Percentiles rank a stretch among this genome's conserved stretches.
Conservation (phyloP, 2,797 vertebrate genomes). For the Fringilla coelebs region DNA sequence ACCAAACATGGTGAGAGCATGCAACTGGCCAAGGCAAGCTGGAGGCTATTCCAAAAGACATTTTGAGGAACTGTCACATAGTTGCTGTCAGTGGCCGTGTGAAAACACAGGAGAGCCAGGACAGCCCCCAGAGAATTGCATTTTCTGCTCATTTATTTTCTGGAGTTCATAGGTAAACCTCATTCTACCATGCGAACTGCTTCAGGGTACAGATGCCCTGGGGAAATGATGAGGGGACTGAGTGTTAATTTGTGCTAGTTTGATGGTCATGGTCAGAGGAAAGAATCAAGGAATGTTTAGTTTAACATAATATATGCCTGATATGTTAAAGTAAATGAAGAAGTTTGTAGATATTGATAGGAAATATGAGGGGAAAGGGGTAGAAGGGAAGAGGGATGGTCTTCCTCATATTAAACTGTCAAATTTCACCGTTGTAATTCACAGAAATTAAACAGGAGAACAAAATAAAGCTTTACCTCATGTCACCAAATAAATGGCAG, state of each 20-base stretch:
- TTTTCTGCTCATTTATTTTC: slow-evolving; percentile 25
- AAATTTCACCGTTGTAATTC: not conserved
- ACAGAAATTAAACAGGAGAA: not conserved
- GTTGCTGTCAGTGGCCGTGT: not conserved
- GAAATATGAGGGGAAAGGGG: not conserved
- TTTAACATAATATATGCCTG: not conserved
- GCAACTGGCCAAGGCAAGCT: not conserved
- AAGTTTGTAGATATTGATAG: not conserved
- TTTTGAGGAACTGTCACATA: not conserved
- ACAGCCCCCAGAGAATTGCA: not conserved
- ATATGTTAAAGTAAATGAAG: not conserved
- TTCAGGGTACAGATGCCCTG: not conserved
- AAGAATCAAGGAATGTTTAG: not conserved
- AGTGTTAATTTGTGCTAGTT: not conserved
- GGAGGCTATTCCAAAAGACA: not conserved
- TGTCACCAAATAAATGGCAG: not conserved
- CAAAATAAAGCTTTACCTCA: not conserved
- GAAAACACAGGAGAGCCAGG: not conserved
- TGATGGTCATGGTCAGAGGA: not conserved
- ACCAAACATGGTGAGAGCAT: not conserved
- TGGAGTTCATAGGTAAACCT: not conserved
- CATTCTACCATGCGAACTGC: not conserved
- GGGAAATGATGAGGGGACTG: not conserved
- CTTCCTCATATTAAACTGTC: not conserved
- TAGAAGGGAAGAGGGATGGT: not conserved